Conservation (phyloP, 2,888 invertebrate genomes). For the Leucania comma region DNA sequence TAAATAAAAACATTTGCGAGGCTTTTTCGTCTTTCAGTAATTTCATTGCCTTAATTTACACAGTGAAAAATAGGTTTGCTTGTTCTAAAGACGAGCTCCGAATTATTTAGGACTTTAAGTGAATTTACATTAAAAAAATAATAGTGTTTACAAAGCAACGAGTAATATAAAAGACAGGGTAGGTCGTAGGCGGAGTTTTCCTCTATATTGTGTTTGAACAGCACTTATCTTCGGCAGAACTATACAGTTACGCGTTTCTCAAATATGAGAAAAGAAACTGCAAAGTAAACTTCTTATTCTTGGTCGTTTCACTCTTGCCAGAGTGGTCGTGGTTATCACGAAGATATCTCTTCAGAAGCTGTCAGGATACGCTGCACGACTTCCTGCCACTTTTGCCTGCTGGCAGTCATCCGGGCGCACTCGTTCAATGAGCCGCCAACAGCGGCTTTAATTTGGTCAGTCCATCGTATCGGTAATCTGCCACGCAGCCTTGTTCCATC, state of each 20-base stretch:
- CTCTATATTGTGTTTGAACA: slow-evolving; percentile 24
- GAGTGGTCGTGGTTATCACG: too few species aligned
- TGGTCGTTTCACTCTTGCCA: too few species aligned
- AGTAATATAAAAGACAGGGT: slow-evolving; percentile 13
- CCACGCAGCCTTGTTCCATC: too few species aligned
- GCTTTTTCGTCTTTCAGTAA: slow-evolving; percentile 55
- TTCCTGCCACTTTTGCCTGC: too few species aligned
- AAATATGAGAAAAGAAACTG: slow-evolving; percentile 1
- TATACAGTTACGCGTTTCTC: background rate
- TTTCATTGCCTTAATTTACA: slow-evolving; percentile 64
- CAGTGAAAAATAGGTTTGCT: slow-evolving; percentile 40
- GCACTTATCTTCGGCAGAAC: slow-evolving; percentile 23
- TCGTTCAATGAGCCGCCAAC: too few species aligned
- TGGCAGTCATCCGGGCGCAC: too few species aligned
- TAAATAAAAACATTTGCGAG: slow-evolving; percentile 60
- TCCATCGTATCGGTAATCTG: too few species aligned
- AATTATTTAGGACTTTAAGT: slow-evolving; percentile 10
- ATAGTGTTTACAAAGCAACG: slow-evolving; percentile 1
- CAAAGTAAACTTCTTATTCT: background rate
- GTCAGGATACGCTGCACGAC: too few species aligned
- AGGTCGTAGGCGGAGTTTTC: slow-evolving; percentile 1
- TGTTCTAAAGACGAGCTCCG: slow-evolving; percentile 14
- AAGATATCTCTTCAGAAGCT: too few species aligned
- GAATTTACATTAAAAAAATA: slow-evolving; percentile 9
- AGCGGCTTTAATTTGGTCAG: too few species aligned